Conservation (phyloP, 2,113 vertebrate genomes). For the Chiloscyllium plagiosum region DNA sequence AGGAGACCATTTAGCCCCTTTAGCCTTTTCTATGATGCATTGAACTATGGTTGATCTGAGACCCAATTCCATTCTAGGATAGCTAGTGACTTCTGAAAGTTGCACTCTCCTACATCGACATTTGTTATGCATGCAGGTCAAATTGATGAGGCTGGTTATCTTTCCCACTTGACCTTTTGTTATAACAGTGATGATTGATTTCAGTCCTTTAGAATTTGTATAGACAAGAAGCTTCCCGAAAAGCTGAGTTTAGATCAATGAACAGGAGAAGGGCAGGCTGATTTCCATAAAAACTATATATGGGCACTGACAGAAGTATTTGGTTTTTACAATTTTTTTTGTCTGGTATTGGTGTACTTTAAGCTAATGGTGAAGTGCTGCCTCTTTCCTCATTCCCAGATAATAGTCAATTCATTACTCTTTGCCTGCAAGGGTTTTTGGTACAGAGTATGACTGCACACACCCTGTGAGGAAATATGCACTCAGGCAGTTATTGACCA, state of each 20-base stretch:
- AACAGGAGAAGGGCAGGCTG: too few relatives aligned
- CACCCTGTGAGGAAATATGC: not conserved
- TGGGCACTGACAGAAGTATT: not conserved
- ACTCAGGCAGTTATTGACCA: not conserved
- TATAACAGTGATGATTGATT: not conserved
- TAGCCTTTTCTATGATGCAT: too few relatives aligned
- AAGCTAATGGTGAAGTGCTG: not conserved
- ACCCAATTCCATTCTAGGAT: too few relatives aligned
- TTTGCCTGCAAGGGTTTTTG: not conserved
- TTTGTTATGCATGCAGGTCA: not conserved
- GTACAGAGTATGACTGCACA: not conserved
- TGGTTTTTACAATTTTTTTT: not conserved
- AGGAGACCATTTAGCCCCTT: too few relatives aligned
- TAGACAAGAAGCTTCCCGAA: too few relatives aligned
- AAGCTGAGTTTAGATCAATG: too few relatives aligned
- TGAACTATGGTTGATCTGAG: too few relatives aligned
- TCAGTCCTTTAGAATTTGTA: not conserved
- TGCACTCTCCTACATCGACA: not conserved
- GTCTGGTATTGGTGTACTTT: not conserved
- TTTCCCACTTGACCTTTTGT: not conserved
- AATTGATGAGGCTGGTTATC: too few relatives aligned
- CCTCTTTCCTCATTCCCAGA: not conserved
- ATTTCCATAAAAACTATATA: too few relatives aligned
- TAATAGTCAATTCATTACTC: not conserved
- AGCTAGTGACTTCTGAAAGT: not conserved